phyloP scores from a whole-genome alignment of 2,797 vertebrate species.

The Silurus aristotelis region DNA sequence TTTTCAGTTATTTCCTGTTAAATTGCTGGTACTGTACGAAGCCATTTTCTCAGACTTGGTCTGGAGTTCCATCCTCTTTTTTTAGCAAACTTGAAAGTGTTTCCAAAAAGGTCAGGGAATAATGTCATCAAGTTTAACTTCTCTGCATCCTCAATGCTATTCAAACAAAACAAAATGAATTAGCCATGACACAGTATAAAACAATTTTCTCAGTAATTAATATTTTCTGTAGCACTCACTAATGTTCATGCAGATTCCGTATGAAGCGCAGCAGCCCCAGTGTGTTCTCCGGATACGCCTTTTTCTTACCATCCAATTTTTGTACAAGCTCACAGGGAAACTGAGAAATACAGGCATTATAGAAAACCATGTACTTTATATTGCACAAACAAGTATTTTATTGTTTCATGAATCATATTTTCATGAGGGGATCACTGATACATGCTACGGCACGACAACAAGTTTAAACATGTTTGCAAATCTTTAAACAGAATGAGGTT shows the following conservation, averaged over 20 bases:
- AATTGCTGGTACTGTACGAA: not conserved
- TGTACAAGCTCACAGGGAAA: slow-evolving; percentile 54
- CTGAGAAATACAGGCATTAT: slow-evolving; percentile 48
- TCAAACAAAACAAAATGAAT: slow-evolving; percentile 28
- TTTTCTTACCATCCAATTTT: slow-evolving; percentile 57
- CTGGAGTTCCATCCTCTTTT: slow-evolving; percentile 56
- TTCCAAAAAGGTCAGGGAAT: slow-evolving; percentile 66
- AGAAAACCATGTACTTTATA: not conserved
- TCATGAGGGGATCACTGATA: not conserved
- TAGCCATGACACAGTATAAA: not conserved
- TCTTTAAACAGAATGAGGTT: not conserved
- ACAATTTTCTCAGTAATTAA: not conserved
- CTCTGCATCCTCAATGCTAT: slow-evolving; percentile 51
- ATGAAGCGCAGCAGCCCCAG: slow-evolving; percentile 66
- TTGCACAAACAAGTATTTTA: not conserved
- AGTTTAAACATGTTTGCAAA: not conserved
- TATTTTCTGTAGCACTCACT: slow-evolving; percentile 55
- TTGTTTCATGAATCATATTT: not conserved
- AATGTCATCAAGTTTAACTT: slow-evolving; percentile 35
- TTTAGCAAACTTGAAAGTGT: slow-evolving; percentile 59
- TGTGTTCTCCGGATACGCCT: slow-evolving; percentile 52
- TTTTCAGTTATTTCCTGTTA: not conserved
- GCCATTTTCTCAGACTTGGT: slow-evolving; percentile 51
- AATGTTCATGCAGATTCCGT: slow-evolving; percentile 60
- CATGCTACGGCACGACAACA: not conserved